Conservation (phyloP, 2,113 vertebrate genomes). For the Cranoglanis bouderius region DNA sequence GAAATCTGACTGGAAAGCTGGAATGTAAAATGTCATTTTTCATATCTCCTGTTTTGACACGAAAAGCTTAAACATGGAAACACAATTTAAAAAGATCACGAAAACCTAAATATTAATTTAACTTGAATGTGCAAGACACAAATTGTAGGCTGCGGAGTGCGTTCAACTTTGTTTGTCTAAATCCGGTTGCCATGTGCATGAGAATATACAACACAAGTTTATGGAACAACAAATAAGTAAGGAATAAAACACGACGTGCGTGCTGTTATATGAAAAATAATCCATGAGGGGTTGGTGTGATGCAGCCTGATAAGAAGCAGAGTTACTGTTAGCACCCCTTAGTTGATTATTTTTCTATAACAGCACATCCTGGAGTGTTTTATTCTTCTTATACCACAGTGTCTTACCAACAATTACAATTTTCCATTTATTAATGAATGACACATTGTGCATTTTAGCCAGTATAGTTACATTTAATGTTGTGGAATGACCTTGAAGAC, state of each 20-base stretch:
- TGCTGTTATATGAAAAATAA: neutral
- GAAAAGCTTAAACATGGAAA: conserved; percentile 25
- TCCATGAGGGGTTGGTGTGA: neutral
- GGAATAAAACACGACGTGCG: neutral
- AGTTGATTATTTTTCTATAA: neutral
- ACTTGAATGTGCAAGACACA: neutral
- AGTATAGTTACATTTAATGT: neutral
- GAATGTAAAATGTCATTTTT: conserved; percentile 40
- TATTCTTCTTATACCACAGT: neutral
- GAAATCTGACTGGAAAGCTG: conserved; percentile 30
- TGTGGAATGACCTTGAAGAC: neutral
- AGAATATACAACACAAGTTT: conserved; percentile 58
- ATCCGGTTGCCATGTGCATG: conserved; percentile 23
- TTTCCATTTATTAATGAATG: neutral
- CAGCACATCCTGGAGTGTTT: neutral
- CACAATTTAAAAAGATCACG: conserved; percentile 20
- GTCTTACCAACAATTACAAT: neutral
- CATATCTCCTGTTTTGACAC: conserved; percentile 43
- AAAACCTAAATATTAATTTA: conserved; percentile 25
- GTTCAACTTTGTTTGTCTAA: conserved; percentile 21
- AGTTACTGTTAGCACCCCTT: neutral
- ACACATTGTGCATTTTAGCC: neutral
- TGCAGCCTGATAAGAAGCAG: neutral
- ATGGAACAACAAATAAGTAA: conserved; percentile 35
- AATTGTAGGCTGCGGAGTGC: neutral